Base-by-base conservation (phyloP, 2,888 invertebrate genomes). In the Halictus ligatus region DNA sequence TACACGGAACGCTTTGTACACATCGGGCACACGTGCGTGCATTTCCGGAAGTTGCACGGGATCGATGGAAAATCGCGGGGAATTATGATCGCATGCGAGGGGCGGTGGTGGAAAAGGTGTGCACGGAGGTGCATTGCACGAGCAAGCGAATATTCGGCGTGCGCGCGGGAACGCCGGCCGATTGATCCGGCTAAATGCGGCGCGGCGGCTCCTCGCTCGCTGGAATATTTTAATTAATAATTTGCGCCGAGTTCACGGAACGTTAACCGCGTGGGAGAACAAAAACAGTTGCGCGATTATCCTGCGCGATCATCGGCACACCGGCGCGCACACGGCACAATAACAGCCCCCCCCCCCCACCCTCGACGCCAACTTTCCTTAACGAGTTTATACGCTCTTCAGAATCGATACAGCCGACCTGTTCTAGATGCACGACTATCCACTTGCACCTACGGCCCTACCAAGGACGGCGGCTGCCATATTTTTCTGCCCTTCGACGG, bases 361-460 rank as follows among this genome's bases (percentile, higher is more conserved):
- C 67, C 67, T 35, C 69, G 21, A 35, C 71, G 71, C 35, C 69
- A 86, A 86, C 80, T 84, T 82, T 86, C 85, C 85, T 84, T 84
- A 86, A 86, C 80, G 84, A 80, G 84, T 82, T 86, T 85, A 82
- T 75, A 76, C 82, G 74, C 74, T 85, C 71, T 58, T 81, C 79
- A 79, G 77, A 75, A 85, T 85, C 77, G 69, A 86, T 85, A 81
- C 85, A 78, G 73, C 50, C 76, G 80, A 79, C 85, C 72, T 58
- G 40, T 74, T 21, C 35, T 10, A 58, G 54, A 21, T 54, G 54
- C 54, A 54, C 54, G 21, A 54, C 54, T 54, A 54, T 54, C 54
- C 54, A 54, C 54, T 54, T 21, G 6, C 54, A 54, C 21, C 21
- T 21, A 21, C 21, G 10, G 7, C 8, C 8, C 54, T 0, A 54